Percentiles rank a stretch among this genome's conserved stretches.
Conservation (phyloP, 2,113 vertebrate genomes). For the Rostratula benghalensis region DNA sequence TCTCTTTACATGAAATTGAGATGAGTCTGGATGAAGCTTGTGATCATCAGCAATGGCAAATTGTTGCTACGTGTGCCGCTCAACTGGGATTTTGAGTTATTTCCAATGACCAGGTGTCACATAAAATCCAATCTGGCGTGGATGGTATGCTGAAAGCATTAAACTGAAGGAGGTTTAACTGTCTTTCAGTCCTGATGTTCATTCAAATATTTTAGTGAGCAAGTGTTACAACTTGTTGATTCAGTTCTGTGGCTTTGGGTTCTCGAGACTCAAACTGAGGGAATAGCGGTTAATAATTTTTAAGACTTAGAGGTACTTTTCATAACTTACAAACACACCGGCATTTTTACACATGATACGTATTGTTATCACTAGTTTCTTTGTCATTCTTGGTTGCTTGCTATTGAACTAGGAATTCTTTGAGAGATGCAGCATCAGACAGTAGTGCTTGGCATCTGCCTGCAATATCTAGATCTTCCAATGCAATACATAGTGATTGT, state of each 20-base stretch:
- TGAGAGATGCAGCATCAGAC: neutral
- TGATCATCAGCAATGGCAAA: neutral
- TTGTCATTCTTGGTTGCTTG: neutral
- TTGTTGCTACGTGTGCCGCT: neutral
- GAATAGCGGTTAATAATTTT: neutral
- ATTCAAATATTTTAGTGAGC: neutral
- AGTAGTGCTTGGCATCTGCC: fast-evolving
- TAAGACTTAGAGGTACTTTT: neutral
- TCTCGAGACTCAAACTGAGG: neutral
- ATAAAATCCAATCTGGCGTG: neutral
- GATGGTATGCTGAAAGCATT: neutral
- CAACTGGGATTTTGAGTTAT: neutral
- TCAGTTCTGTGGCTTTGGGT: neutral
- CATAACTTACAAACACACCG: fast-evolving
- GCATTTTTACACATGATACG: neutral
- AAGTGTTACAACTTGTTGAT: neutral
- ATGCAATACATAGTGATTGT: too few species aligned
- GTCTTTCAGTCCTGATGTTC: neutral
- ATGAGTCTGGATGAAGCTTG: neutral
- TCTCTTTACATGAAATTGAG: neutral
- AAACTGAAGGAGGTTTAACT: neutral
- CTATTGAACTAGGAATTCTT: neutral
- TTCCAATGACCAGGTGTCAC: neutral
- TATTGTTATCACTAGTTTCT: neutral
- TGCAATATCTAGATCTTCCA: neutral